phyloP scores from a whole-genome alignment of 1,140 invertebrate genomes.

The Leptinotarsa texana region DNA sequence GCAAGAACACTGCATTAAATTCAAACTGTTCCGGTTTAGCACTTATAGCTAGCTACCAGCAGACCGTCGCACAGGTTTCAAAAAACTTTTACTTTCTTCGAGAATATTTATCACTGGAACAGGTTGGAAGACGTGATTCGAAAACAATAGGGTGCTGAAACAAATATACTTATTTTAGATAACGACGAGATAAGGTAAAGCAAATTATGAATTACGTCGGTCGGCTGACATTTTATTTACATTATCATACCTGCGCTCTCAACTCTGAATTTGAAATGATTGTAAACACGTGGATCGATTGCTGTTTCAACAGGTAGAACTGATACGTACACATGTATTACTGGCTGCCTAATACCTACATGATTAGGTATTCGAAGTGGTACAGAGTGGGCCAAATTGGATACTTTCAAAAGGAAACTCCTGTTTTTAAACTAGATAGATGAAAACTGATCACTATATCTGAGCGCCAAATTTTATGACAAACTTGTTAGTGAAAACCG shows the following conservation, averaged over 20 bases:
- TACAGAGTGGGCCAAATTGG: no score
- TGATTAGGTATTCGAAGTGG: no score
- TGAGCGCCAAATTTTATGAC: no score
- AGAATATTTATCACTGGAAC: constrained; percentile 3
- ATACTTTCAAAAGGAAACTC: no score
- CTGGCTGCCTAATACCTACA: neutral
- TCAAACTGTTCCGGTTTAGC: neutral
- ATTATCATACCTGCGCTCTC: constrained; percentile 6
- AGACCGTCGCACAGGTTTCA: neutral
- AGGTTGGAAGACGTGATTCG: neutral
- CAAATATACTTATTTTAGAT: neutral
- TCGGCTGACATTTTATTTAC: neutral
- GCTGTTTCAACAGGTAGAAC: neutral
- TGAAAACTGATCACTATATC: no score
- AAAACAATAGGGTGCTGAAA: neutral
- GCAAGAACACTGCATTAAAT: neutral
- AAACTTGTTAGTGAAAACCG: no score
- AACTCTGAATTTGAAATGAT: neutral
- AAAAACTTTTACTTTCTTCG: constrained; percentile 5
- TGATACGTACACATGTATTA: constrained; percentile 8
- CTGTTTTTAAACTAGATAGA: no score
- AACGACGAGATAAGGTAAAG: constrained; percentile 5
- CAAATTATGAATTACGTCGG: constrained; percentile 8
- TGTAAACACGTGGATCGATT: neutral
- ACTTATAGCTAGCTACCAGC: neutral